phyloP scores from a whole-genome alignment of 2,113 vertebrate genomes.

The Tupaia tana region DNA sequence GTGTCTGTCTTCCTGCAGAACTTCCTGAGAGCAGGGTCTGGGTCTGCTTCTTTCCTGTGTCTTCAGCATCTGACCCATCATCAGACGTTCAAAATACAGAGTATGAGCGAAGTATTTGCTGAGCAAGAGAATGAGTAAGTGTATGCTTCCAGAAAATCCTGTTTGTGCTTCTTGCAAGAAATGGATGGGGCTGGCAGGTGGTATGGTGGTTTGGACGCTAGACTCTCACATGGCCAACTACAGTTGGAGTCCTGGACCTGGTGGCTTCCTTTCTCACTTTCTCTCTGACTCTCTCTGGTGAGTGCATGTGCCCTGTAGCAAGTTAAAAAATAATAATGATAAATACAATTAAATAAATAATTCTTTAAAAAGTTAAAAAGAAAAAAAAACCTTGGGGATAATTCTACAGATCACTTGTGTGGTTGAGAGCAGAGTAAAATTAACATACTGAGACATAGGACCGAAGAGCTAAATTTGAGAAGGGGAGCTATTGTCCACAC shows the following conservation, averaged over 20 bases:
- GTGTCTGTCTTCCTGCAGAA: not conserved
- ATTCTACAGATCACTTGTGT: not conserved
- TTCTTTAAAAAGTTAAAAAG: too few relatives aligned
- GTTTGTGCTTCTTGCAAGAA: not conserved
- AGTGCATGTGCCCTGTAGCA: too few relatives aligned
- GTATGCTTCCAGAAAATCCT: not conserved
- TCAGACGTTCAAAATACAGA: not conserved
- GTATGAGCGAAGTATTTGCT: not conserved
- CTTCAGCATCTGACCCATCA: not conserved
- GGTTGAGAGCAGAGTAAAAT: not conserved
- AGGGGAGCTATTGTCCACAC: not conserved
- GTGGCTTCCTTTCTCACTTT: too few relatives aligned
- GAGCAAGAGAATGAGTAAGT: not conserved
- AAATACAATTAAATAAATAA: too few relatives aligned
- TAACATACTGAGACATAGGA: not conserved
- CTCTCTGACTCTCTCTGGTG: too few relatives aligned
- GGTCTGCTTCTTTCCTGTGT: not conserved
- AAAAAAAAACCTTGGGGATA: not conserved
- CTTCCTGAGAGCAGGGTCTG: not conserved
- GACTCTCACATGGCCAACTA: too few relatives aligned
- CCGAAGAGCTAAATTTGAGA: constrained; percentile 22
- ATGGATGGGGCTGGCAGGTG: not conserved
- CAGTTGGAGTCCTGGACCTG: too few relatives aligned
- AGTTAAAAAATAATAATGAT: too few relatives aligned
- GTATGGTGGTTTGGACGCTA: too few relatives aligned